Base-by-base conservation (phyloP, 2,888 invertebrate species). In the Cataglyphis altisquamis region DNA sequence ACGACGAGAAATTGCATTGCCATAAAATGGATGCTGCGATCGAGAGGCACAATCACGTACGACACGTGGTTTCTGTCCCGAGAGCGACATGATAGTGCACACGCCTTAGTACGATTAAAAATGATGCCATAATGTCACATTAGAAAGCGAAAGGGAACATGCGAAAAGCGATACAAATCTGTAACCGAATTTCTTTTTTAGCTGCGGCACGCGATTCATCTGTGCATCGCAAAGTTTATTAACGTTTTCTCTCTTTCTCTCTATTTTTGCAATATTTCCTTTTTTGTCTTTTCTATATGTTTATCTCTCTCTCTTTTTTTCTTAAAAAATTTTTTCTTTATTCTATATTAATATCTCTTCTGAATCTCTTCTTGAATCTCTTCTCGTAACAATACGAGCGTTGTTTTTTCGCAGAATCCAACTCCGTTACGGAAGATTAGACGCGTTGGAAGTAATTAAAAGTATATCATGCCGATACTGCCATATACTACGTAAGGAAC, bases 381-480 rank as follows among this genome's bases (percentile, higher is more conserved):
- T 64, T 66, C 39, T 12, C 15, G 45, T 18, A n/a, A 74, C 45
- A 48, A 18, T 74, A 77, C 29, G 68, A 74, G 62, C 64, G 60
- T 68, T 64, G 75, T 72, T 63, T 62, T 70, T 73, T 83, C 57
- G 32, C 60, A 70, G 52, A 75, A 78, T 68, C 66, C 70, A 45
- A 57, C 48, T 66, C 67, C 74, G 45, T 48, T 48, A 63, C 48
- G n/a, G 45, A 73, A 55, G 32, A 74, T 84, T 87, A 74, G 84
- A 78, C 72, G 67, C 62, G 63, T 77, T 64, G 73, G 78, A 48
- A 64, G 84, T 66, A 82, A 84, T 75, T 81, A 84, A 91, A 74
- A 88, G 84, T 91, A 92, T 94, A 94, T 93, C 92, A 92, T 87
- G 89, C 91, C 89, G 88, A 94, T 93, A 93, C 94, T 94, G 94